Base-by-base conservation (phyloP, 2,113 vertebrate species). In the Corythaixoides concolor region DNA sequence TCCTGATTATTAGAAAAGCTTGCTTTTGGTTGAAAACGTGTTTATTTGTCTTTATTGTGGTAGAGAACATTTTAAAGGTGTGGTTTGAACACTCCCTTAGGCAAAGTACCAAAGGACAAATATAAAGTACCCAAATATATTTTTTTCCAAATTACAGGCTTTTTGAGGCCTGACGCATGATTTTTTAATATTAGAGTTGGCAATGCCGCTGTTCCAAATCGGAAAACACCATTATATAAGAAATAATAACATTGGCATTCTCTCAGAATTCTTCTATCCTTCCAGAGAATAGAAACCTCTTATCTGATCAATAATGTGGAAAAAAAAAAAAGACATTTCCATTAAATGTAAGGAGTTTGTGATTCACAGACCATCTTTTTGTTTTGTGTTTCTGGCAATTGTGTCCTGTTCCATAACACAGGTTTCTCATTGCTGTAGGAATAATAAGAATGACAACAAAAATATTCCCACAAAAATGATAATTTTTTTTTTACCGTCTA, bases 271-370 rank as follows among this genome's bases (percentile, higher is more conserved):
- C 55, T 69, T 90, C 81, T 88, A 3, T 84, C 27, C 22, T 93
- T 79, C 11, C 58, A 85, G 45, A 90, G 67, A 89, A 81, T 11
- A 75, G 68, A 93, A 90, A 5, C 33, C 56, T 88, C 60, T 92
- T 95, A 86, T 67, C 82, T 74, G 75, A 96, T 95, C 93, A 75
- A 89, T 84, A 92, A 89, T 19, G 52, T 77, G 67, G 21, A 11
- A 63, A 76, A 33, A 15, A 30, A 76, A 66, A 22, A 30, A 27
- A n/a, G n/a, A 53, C 33, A 27, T 78, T 78, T 92, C 45, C 47
- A 75, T 78, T 95, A 92, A 50, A 84, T 52, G 3, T 74, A 70
- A 80, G 33, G 15, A 6, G 1, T 49, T 86, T 96, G 39, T 90
- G 39, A 91, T 77, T 90, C 52, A 74, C 14, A 62, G 23, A 47